A percentile compares a stretch with the other conserved stretches of the same genome.
Conservation (phyloP, 2,113 vertebrate genomes). For the Chionodraco myersi region DNA sequence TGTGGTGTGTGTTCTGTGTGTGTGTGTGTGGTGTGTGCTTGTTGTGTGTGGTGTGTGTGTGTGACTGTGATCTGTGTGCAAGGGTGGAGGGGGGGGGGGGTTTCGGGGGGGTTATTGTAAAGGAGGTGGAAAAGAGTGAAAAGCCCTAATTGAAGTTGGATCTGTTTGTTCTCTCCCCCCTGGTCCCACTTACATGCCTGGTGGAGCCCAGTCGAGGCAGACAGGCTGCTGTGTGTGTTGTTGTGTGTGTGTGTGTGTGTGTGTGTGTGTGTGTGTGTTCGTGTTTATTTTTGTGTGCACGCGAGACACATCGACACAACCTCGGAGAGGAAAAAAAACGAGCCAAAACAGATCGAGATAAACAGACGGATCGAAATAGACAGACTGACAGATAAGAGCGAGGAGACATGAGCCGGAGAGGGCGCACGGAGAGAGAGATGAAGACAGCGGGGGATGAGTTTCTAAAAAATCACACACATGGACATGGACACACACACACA, state of each 20-base stretch:
- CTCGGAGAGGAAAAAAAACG: constrained; percentile 35
- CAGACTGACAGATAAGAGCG: constrained; percentile 62
- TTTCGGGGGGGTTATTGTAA: neutral
- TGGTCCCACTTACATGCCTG: constrained; percentile 77
- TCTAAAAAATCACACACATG: constrained; percentile 28
- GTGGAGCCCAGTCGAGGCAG: constrained; percentile 63
- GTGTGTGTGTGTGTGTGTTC: constrained; percentile 9
- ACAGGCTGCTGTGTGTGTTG: constrained; percentile 28
- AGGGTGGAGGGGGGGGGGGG: constrained; percentile 10
- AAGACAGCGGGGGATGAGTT: constrained; percentile 51
- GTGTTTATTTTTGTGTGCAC: constrained; percentile 17
- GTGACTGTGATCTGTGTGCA: neutral
- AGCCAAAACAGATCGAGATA: constrained; percentile 67
- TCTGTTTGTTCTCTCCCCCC: constrained; percentile 74
- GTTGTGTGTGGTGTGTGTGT: too few species aligned
- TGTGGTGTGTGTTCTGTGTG: too few species aligned
- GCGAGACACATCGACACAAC: constrained; percentile 33
- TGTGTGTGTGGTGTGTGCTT: too few species aligned
- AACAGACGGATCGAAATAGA: constrained; percentile 73
- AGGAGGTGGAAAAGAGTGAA: constrained; percentile 61
- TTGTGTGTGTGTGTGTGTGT: too few species aligned
- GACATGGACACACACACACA: neutral
- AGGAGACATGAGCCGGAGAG: constrained; percentile 51
- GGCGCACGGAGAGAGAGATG: constrained; percentile 48
- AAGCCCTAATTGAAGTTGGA: constrained; percentile 75